phyloP scores from a whole-genome alignment of 1,140 invertebrate genomes.

The Cotesia chilonis region DNA sequence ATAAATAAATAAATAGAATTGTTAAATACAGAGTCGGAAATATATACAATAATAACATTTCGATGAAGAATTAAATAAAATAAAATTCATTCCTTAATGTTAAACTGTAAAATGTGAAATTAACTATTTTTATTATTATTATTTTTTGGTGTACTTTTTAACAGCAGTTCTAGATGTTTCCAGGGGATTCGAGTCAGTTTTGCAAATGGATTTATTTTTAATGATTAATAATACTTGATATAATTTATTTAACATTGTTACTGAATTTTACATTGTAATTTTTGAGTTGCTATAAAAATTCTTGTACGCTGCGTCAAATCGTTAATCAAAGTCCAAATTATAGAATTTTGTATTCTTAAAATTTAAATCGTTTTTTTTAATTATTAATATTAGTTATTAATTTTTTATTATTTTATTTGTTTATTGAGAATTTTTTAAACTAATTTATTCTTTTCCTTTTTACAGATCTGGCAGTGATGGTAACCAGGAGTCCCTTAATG shows the following conservation, averaged over 20 bases:
- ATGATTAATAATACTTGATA: conserved; percentile 6
- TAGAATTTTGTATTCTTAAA: background rate
- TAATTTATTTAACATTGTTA: conserved; percentile 3
- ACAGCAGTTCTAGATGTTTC: conserved; percentile 60
- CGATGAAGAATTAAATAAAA: too few relatives aligned
- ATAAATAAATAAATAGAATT: background rate
- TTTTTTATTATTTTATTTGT: conserved; percentile 44
- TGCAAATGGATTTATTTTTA: conserved; percentile 33
- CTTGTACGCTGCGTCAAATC: too few relatives aligned
- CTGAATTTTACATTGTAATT: background rate
- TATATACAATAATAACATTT: background rate
- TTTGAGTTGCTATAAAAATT: too few relatives aligned
- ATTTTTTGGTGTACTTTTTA: conserved; percentile 45
- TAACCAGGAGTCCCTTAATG: conserved; percentile 61
- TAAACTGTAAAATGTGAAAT: conserved; percentile 41
- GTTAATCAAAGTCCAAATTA: too few relatives aligned
- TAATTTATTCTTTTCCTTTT: conserved; percentile 49
- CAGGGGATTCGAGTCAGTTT: conserved; percentile 59
- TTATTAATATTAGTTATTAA: background rate
- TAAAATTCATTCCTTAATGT: background rate
- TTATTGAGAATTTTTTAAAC: conserved; percentile 39
- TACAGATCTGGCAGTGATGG: conserved; percentile 57
- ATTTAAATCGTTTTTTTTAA: conserved; percentile 1
- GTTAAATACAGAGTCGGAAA: background rate
- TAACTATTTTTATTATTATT: conserved; percentile 44